phyloP scores from a whole-genome alignment of 2,797 vertebrate species.

The Gymnopithys bicolor region DNA sequence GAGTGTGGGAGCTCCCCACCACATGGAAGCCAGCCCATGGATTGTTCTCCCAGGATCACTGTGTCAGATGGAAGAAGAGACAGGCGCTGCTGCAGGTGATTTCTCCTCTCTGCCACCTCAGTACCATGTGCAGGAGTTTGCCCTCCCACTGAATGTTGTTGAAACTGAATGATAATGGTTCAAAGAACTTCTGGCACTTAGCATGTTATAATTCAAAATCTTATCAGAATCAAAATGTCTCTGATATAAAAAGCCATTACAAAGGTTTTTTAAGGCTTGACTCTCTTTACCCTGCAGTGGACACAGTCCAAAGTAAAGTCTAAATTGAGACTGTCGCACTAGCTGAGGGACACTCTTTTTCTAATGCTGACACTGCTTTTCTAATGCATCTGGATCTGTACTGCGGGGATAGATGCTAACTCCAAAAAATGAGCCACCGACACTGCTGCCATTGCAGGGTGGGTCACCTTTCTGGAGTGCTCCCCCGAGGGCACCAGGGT shows the following conservation, averaged over 20 bases:
- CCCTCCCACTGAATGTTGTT: not conserved
- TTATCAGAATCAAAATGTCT: not conserved
- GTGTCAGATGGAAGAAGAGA: not conserved
- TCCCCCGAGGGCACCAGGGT: not conserved
- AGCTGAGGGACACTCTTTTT: not conserved
- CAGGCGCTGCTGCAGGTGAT: accelerated
- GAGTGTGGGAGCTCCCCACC: not conserved
- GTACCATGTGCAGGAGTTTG: not conserved
- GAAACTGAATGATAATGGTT: not conserved
- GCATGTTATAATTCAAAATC: not conserved
- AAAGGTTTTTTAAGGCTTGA: not conserved
- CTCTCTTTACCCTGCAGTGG: conserved; percentile 30
- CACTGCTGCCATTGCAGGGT: accelerated
- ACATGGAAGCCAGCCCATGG: accelerated
- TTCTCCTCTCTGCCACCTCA: not conserved
- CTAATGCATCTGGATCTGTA: not conserved
- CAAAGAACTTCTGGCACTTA: not conserved
- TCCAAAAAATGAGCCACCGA: not conserved
- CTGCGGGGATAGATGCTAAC: not conserved
- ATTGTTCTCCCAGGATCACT: not conserved
- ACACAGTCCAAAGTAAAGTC: conserved; percentile 51
- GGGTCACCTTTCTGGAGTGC: not conserved
- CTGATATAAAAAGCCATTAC: not conserved
- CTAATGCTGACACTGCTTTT: not conserved
- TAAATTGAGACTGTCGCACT: not conserved